Evolutionary conservation across 2,797 vertebrate species (phyloP).

Genomic region (Acanthurus lineatus): DNA sequence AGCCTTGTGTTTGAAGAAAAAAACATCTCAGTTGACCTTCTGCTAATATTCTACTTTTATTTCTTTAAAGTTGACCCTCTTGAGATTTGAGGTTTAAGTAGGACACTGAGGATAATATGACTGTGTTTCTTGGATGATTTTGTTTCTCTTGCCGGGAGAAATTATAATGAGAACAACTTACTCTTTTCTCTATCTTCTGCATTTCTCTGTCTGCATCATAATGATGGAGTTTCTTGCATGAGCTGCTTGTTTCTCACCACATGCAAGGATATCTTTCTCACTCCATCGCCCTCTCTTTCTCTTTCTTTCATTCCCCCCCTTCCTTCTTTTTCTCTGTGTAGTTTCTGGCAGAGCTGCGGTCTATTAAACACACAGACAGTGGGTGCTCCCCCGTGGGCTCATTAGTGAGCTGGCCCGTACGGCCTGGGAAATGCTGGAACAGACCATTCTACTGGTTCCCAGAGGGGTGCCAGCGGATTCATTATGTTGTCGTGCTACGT

Average conservation of each 20-base stretch:
- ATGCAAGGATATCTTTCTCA: constrained; percentile 53
- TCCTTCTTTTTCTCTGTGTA: constrained; percentile 63
- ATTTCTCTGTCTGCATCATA: constrained; percentile 70
- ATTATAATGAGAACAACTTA: constrained; percentile 65
- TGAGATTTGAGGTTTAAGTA: constrained; percentile 53
- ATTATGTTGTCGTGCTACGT: constrained; percentile 63
- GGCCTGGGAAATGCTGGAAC: constrained; percentile 77
- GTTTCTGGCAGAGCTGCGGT: constrained; percentile 79
- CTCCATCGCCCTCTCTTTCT: constrained; percentile 33
- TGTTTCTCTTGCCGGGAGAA: constrained; percentile 60
- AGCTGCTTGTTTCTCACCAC: constrained; percentile 73
- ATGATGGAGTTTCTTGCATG: constrained; percentile 71
- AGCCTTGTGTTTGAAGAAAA: neutral
- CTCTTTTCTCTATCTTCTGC: constrained; percentile 57
- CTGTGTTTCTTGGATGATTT: constrained; percentile 57
- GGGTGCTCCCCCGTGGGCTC: constrained; percentile 83
- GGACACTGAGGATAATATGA: constrained; percentile 58
- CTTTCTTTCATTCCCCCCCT: constrained; percentile 18
- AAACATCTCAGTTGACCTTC: constrained; percentile 26
- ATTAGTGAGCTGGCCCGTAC: constrained; percentile 80
- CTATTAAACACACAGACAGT: constrained; percentile 80
- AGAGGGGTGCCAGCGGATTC: constrained; percentile 78
- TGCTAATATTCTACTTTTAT: constrained; percentile 8
- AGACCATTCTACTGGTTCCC: constrained; percentile 77
- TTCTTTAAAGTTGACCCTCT: constrained; percentile 45